These are phyloP conservation scores for Pseudomyrmex gracilis DNA, from an alignment of 1,140 invertebrate genomes.

Conservation along the genomic window DNA sequence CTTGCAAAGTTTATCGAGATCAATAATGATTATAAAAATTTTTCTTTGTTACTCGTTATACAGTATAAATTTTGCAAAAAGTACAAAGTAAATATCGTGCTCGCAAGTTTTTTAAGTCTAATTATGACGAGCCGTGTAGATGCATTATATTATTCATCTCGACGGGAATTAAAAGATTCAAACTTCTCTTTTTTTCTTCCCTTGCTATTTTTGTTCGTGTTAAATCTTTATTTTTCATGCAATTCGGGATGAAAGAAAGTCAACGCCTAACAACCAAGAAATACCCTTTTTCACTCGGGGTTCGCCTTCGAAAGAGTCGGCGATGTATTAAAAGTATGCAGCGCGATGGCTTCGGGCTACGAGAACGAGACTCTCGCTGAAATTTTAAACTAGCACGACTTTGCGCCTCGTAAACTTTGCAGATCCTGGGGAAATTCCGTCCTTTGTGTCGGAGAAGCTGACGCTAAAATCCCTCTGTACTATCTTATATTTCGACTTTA, in stretches of 20 bases:
- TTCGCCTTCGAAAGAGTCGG: constrained; percentile 38
- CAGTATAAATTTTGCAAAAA: background rate
- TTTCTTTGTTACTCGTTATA: background rate
- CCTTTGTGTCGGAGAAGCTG: constrained; percentile 39
- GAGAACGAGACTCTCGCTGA: constrained; percentile 53
- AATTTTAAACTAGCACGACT: constrained; percentile 61
- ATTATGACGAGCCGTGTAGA: constrained; percentile 6
- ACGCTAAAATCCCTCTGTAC: constrained; percentile 21
- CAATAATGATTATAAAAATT: background rate
- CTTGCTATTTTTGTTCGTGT: constrained; percentile 6
- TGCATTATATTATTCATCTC: constrained; percentile 4
- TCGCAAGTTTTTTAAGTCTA: background rate
- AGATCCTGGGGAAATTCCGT: constrained; percentile 41
- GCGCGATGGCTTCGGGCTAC: constrained; percentile 47
- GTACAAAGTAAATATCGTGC: background rate
- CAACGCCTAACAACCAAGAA: constrained; percentile 50
- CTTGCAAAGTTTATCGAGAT: background rate
- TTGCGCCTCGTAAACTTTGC: constrained; percentile 56
- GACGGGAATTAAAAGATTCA: constrained; percentile 10
- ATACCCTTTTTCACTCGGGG: constrained; percentile 37
- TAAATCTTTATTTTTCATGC: constrained; percentile 49
- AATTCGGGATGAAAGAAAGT: constrained; percentile 47
- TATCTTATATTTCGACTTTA: constrained; percentile 31
- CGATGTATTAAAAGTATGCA: constrained; percentile 57
- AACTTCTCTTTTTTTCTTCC: background rate